Base-by-base conservation (phyloP, 2,113 vertebrate genomes). In the Silurus asotus region DNA sequence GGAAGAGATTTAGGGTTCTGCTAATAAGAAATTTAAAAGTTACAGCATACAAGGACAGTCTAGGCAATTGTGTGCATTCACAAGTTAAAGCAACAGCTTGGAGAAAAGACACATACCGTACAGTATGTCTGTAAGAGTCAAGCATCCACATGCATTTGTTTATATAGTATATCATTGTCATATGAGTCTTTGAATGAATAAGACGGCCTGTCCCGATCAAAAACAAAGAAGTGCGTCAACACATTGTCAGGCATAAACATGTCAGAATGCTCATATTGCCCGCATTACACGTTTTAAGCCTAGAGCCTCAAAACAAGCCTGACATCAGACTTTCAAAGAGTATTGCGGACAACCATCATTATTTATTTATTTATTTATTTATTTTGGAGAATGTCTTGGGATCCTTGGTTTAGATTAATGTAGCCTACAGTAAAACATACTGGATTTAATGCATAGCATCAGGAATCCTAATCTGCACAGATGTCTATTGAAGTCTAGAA, bases 401-500 rank as follows among this genome's bases (percentile, higher is more conserved):
- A 80, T 64, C 55, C 37, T 37, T 51, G 75, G 48, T 78, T 72
- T 87, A 58, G 55, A 84, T 84, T 79, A 78, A 86, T 64, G 76
- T 86, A 89, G 75, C 82, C 88, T 86, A 78, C 49, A 87, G 89
- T 89, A 88, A 90, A 77, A 82, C 67, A 83, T 88, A 87, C 87
- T 91, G 77, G 88, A 90, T 89, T 87, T 69, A 84, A 86, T 88
- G n/a, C 65, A 76, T 49, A 64, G 87, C 88, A 82, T 86, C 84
- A 88, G 88, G 87, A 82, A 83, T 72, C 58, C 65, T 25, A 75
- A 25, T 80, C 45, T 61, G 76, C 69, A 79, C 58, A 56, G 87
- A 90, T 89, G 92, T 91, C 90, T 92, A 90, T 87, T 86, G n/a
- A 88, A 90, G 85, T 83, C 83, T 80, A 65, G 15, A 86, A 75